phyloP scores from a whole-genome alignment of 2,797 vertebrate genomes.

The Cyclopterus lumpus region DNA sequence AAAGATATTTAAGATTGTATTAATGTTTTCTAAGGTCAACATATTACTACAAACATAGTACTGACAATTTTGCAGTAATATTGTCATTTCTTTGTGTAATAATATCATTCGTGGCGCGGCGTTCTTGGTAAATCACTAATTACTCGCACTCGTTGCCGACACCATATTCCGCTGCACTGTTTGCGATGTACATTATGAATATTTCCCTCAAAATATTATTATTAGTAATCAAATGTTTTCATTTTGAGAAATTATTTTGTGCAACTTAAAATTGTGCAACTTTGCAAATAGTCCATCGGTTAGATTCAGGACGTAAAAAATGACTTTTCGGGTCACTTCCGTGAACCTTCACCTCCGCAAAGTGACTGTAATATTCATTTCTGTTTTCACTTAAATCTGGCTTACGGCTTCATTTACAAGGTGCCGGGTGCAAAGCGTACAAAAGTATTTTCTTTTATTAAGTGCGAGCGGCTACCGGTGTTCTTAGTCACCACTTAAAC shows the following conservation, averaged over 20 bases:
- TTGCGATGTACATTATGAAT: not conserved
- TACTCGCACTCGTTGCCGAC: not conserved
- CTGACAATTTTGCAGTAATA: too few relatives aligned
- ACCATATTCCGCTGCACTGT: not conserved
- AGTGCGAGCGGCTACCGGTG: slow-evolving; percentile 75
- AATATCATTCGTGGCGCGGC: not conserved
- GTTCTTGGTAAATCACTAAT: not conserved
- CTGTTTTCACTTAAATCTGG: slow-evolving; percentile 80
- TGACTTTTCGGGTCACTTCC: slow-evolving; percentile 18
- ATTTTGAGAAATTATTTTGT: not conserved
- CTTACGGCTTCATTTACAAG: slow-evolving; percentile 74
- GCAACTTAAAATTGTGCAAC: not conserved
- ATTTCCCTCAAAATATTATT: not conserved
- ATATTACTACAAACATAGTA: not conserved
- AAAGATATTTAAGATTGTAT: not conserved
- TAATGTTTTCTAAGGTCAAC: not conserved
- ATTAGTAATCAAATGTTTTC: not conserved
- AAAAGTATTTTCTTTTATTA: slow-evolving; percentile 76
- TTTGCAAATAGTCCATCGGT: not conserved
- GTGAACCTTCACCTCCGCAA: slow-evolving; percentile 36
- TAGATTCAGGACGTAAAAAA: slow-evolving; percentile 6
- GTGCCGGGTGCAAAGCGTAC: slow-evolving; percentile 66
- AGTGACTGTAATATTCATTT: slow-evolving; percentile 61
- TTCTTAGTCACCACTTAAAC: slow-evolving; percentile 77
- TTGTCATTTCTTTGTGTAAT: not conserved